Conservation (phyloP, 2,888 invertebrate genomes). For the Danaus chrysippus region DNA sequence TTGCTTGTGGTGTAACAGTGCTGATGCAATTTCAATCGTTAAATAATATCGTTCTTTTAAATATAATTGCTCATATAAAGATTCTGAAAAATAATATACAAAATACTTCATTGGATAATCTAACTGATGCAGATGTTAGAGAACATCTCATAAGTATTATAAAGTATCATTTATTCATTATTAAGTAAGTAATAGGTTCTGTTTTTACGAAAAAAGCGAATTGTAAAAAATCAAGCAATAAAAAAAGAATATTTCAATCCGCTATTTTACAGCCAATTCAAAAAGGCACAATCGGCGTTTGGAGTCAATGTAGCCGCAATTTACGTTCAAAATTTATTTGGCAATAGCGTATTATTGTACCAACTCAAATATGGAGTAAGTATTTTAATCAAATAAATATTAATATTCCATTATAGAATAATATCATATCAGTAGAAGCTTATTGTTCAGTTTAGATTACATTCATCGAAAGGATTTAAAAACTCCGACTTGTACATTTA, state of each 20-base stretch:
- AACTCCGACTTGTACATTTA: too few relatives aligned
- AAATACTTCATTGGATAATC: slow-evolving; percentile 26
- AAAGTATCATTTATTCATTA: slow-evolving; percentile 42
- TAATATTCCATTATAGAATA: not conserved
- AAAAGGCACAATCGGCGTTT: slow-evolving; percentile 42
- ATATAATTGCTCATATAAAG: slow-evolving; percentile 45
- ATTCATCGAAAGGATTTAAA: too few relatives aligned
- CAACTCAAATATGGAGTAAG: slow-evolving; percentile 45
- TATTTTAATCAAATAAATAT: slow-evolving; percentile 10
- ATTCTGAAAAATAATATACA: slow-evolving; percentile 41
- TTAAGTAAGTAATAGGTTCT: slow-evolving; percentile 34
- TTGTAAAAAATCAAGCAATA: not conserved
- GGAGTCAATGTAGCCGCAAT: slow-evolving; percentile 43
- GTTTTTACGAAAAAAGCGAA: not conserved
- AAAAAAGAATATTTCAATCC: not conserved
- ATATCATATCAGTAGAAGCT: not conserved
- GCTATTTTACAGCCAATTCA: slow-evolving; percentile 39
- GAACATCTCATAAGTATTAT: slow-evolving; percentile 37
- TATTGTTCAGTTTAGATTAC: too few relatives aligned
- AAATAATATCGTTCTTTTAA: slow-evolving; percentile 41
- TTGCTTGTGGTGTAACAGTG: slow-evolving; percentile 27
- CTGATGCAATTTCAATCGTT: slow-evolving; percentile 38
- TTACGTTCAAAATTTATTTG: slow-evolving; percentile 46
- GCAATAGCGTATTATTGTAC: slow-evolving; percentile 45
- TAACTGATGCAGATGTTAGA: slow-evolving; percentile 34